Conservation (phyloP, 2,797 vertebrate species). For the Pygocentrus nattereri region DNA sequence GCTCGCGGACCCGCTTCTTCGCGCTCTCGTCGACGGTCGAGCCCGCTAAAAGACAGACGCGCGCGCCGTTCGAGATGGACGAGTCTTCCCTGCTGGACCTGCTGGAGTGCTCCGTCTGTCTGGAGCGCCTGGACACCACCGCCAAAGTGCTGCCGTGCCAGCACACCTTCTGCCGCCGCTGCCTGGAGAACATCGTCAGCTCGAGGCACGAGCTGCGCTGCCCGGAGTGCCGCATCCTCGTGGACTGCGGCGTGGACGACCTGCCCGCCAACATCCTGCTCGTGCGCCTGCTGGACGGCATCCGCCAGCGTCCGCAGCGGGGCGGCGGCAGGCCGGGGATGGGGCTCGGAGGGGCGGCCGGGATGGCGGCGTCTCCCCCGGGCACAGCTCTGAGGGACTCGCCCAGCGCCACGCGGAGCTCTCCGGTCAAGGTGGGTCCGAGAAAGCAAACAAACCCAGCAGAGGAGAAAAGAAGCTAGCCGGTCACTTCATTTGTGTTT, state of each 20-base stretch:
- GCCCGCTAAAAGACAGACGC: not conserved
- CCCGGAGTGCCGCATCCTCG: conserved; percentile 95
- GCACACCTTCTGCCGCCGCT: conserved; percentile 98
- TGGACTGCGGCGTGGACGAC: conserved; percentile 96
- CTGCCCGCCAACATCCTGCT: conserved; percentile 95
- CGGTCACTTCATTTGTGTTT: too few species aligned
- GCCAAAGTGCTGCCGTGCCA: conserved; percentile 96
- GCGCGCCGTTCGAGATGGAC: conserved; percentile 82
- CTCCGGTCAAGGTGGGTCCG: conserved; percentile 81
- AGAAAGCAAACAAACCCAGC: not conserved
- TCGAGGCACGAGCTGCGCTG: conserved; percentile 95
- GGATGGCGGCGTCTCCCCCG: conserved; percentile 78
- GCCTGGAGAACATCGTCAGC: conserved; percentile 95
- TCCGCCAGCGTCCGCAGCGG: conserved; percentile 87
- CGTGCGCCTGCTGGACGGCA: conserved; percentile 94
- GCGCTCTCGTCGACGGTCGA: not conserved
- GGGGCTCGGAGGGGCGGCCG: conserved; percentile 77
- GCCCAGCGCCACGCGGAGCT: conserved; percentile 78
- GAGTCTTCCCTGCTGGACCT: conserved; percentile 95
- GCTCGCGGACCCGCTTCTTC: conserved; percentile 30
- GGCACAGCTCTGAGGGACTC: conserved; percentile 79
- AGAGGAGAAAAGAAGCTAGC: too few species aligned
- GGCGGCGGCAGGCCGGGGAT: conserved; percentile 70
- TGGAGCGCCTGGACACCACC: conserved; percentile 96
- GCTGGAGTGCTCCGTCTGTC: conserved; percentile 95